phyloP scores from a whole-genome alignment of 2,113 vertebrate species.

The Psettodes erumei region DNA sequence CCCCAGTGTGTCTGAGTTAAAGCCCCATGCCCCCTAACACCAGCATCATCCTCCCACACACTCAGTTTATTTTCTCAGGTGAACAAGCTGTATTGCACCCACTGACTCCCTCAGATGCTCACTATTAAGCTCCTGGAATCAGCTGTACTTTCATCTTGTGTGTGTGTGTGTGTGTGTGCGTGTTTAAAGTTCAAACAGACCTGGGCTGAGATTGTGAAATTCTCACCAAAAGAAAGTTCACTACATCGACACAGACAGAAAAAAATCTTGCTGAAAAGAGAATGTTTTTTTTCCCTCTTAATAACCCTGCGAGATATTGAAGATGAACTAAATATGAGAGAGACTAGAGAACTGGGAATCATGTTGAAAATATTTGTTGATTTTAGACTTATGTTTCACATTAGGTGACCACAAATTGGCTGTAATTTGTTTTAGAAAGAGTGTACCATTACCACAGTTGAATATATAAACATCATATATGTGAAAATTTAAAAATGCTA shows the following conservation, averaged over 20 bases:
- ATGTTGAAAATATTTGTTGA: background rate
- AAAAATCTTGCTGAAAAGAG: background rate
- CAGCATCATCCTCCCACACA: slow-evolving; percentile 53
- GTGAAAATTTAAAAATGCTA: background rate
- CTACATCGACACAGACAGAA: background rate
- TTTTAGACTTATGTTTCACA: background rate
- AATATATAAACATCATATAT: background rate
- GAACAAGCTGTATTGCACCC: slow-evolving; percentile 89
- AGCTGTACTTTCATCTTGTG: slow-evolving; percentile 70
- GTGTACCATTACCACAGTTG: background rate
- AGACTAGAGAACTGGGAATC: background rate
- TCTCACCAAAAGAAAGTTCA: slow-evolving; percentile 40
- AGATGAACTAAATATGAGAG: background rate
- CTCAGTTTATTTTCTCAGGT: slow-evolving; percentile 96
- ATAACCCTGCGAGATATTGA: background rate
- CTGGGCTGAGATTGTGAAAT: slow-evolving; percentile 7
- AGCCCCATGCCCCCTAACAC: slow-evolving; percentile 37
- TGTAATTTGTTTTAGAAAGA: background rate
- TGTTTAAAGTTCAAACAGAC: slow-evolving; percentile 46
- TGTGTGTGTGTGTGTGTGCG: slow-evolving; percentile 40
- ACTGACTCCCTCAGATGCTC: slow-evolving; percentile 92
- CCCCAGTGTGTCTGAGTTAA: slow-evolving; percentile 76
- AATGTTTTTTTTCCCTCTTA: background rate
- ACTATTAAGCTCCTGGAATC: slow-evolving; percentile 94
- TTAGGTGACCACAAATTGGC: background rate